These are phyloP conservation scores for Reinhardtius hippoglossoides DNA, from an alignment of 2,113 vertebrate species.

Conservation along the genomic window DNA sequence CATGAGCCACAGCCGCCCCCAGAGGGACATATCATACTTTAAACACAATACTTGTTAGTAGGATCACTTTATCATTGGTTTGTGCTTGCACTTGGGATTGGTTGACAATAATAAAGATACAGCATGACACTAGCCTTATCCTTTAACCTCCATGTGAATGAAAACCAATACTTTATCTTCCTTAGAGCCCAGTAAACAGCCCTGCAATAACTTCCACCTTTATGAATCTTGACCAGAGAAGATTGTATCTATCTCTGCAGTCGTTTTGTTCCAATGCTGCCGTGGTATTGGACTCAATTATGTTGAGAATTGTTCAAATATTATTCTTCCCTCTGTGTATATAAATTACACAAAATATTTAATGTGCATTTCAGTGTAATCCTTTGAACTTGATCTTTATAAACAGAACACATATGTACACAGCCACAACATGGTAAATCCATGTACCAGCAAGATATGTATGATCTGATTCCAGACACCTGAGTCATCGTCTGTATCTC, in stretches of 20 bases:
- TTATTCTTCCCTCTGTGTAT: neutral
- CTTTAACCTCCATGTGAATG: neutral
- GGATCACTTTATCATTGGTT: neutral
- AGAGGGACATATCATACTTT: neutral
- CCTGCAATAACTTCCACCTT: neutral
- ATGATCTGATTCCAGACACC: too few species aligned
- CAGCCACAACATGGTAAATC: neutral
- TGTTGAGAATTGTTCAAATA: neutral
- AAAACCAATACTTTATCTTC: neutral
- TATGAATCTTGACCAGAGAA: neutral
- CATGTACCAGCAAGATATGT: neutral
- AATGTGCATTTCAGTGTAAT: neutral
- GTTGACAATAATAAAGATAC: conserved; percentile 1
- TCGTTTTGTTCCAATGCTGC: neutral
- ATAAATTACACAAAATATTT: neutral
- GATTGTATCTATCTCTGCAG: neutral
- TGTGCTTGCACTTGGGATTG: neutral
- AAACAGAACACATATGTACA: neutral
- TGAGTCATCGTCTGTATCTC: too few species aligned
- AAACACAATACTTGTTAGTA: neutral
- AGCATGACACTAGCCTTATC: neutral
- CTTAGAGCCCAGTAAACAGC: neutral
- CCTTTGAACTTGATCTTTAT: neutral
- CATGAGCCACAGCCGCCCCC: neutral
- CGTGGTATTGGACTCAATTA: neutral